Conservation (phyloP, 2,797 vertebrate genomes). For the Oreonectes daqikongensis region DNA sequence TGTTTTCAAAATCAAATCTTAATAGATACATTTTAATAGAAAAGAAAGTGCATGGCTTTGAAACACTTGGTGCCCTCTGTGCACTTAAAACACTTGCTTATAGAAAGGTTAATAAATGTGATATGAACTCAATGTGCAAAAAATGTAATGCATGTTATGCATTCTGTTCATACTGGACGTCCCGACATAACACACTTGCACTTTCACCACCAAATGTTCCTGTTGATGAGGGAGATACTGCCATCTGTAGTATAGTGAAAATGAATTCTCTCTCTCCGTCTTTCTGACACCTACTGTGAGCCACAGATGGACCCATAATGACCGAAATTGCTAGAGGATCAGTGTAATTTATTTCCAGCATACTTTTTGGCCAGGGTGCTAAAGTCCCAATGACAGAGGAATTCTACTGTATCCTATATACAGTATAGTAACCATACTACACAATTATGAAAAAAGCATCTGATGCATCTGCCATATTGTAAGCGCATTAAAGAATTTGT, state of each 20-base stretch:
- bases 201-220: slow-evolving; percentile 51
- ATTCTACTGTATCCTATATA: slow-evolving; percentile 8
- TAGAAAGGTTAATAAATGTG: slow-evolving; percentile 5
- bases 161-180: slow-evolving; percentile 35
- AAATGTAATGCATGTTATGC: not conserved
- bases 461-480: not conserved
- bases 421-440: not conserved
- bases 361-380: slow-evolving; percentile 48
- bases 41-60: not conserved
- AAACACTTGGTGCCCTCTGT: slow-evolving; percentile 1
- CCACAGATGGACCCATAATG: slow-evolving; percentile 66
- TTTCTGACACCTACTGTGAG: slow-evolving; percentile 60
- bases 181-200: slow-evolving; percentile 28
- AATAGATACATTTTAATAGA: too few species aligned
- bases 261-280: slow-evolving; percentile 44
- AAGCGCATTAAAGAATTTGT: not conserved
- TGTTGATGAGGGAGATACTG: slow-evolving; percentile 38
- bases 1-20: too few species aligned
- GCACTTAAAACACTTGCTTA: not conserved
- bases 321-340: slow-evolving; percentile 60
- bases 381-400: slow-evolving; percentile 14
- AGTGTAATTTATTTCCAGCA: slow-evolving; percentile 55
- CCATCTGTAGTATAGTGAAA: slow-evolving; percentile 28
- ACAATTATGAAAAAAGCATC: not conserved
- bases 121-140: not conserved